These are phyloP conservation scores for Scaptomyza pallida DNA, from an alignment of 1,140 invertebrate species.

Conservation along the genomic window DNA sequence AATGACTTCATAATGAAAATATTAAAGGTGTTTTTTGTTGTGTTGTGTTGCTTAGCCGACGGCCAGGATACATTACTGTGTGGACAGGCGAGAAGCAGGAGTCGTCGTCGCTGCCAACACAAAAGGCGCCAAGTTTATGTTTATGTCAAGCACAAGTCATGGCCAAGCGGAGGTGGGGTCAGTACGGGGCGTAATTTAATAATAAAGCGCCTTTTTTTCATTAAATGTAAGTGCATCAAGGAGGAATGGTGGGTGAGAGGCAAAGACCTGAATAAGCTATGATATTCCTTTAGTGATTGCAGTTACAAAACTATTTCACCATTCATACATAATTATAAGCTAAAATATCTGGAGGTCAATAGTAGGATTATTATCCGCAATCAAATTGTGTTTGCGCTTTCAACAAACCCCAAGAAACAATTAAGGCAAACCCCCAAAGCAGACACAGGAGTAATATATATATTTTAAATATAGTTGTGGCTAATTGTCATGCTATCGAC, in stretches of 20 bases:
- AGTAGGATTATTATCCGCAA: slow-evolving; percentile 53
- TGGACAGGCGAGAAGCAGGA: slow-evolving; percentile 38
- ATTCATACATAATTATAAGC: neutral
- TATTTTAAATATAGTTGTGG: slow-evolving; percentile 68
- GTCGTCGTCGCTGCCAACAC: slow-evolving; percentile 29
- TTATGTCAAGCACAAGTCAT: slow-evolving; percentile 68
- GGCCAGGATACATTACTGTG: slow-evolving; percentile 64
- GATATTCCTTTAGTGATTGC: too few relatives aligned
- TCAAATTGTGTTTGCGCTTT: slow-evolving; percentile 64
- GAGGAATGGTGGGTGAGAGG: neutral
- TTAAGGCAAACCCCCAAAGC: slow-evolving; percentile 52
- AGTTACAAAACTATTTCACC: too few relatives aligned
- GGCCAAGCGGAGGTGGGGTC: slow-evolving; percentile 1
- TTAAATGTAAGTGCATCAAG: slow-evolving; percentile 67
- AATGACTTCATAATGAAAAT: slow-evolving; percentile 83
- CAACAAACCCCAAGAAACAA: slow-evolving; percentile 69
- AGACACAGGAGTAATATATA: slow-evolving; percentile 16
- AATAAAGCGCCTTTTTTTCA: slow-evolving; percentile 71
- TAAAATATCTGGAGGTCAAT: slow-evolving; percentile 3
- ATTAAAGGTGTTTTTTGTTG: slow-evolving; percentile 80
- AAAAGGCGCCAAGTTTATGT: slow-evolving; percentile 81
- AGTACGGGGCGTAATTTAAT: slow-evolving; percentile 64
- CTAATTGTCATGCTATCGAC: slow-evolving; percentile 80
- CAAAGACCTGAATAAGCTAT: neutral
- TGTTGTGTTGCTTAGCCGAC: slow-evolving; percentile 53